These are phyloP conservation scores for Muschampia plurimacula DNA, from an alignment of 2,888 invertebrate species.

Conservation along the genomic window DNA sequence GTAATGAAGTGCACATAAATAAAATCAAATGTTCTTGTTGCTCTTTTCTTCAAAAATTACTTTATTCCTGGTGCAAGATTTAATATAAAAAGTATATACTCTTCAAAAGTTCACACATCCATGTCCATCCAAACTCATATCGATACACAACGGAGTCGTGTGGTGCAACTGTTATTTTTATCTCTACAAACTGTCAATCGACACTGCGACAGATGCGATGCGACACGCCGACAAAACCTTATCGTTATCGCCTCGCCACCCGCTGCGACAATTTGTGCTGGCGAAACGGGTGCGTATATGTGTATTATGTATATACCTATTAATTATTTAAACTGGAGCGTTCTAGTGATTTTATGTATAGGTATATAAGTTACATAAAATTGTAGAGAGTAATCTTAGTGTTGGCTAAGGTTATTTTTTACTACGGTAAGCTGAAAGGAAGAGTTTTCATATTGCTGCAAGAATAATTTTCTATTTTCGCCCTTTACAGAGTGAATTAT, in stretches of 20 bases:
- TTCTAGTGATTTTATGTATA: neutral
- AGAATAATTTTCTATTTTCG: no score
- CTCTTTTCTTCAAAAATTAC: no score
- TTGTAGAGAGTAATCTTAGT: no score
- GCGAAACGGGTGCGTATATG: conserved; percentile 1
- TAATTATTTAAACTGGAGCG: neutral
- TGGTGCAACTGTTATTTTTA: conserved; percentile 1
- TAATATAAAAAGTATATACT: neutral
- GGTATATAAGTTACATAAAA: no score
- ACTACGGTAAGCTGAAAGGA: no score
- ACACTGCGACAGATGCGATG: conserved; percentile 49
- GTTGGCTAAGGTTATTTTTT: no score
- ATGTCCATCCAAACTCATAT: neutral
- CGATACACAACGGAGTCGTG: neutral
- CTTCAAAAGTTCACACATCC: neutral
- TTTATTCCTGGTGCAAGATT: no score
- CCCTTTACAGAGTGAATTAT: no score
- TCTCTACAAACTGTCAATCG: conserved; percentile 28
- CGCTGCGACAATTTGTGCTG: conserved; percentile 38
- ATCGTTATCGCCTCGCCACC: conserved; percentile 48
- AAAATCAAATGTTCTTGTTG: no score
- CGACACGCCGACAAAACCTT: conserved; percentile 47
- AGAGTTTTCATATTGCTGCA: no score
- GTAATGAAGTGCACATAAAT: no score
- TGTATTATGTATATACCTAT: neutral